phyloP scores from a whole-genome alignment of 2,888 invertebrate species.

The Pterostichus madidus region DNA sequence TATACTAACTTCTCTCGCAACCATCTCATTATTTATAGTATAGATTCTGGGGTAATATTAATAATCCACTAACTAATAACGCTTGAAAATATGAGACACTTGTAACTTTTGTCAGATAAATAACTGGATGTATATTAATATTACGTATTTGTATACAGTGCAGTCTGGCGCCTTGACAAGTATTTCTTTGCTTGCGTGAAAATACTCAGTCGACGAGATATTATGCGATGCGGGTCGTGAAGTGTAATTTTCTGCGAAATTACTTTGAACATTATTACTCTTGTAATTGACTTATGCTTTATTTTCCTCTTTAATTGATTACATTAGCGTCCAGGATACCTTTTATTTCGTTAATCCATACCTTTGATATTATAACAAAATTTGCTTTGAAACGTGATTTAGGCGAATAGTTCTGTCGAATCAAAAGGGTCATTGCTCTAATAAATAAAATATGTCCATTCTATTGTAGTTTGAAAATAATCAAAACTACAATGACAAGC shows the following conservation, averaged over 20 bases:
- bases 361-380: too few relatives aligned
- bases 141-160: slow-evolving; percentile 47
- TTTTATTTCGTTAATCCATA: background rate
- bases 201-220: slow-evolving; percentile 46
- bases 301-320: slow-evolving; percentile 13
- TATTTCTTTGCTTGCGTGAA: slow-evolving; percentile 53
- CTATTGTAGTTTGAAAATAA: slow-evolving; percentile 47
- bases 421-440: background rate
- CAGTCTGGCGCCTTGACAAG: slow-evolving; percentile 60
- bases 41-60: slow-evolving; percentile 47
- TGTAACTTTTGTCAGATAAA: slow-evolving; percentile 48
- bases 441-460: slow-evolving; percentile 20
- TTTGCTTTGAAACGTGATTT: too few relatives aligned
- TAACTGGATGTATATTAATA: slow-evolving; percentile 50
- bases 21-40: slow-evolving; percentile 54
- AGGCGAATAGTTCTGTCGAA: background rate
- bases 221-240: slow-evolving; percentile 17
- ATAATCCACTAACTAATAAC: slow-evolving; percentile 60
- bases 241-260: slow-evolving; percentile 49
- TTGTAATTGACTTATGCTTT: slow-evolving; percentile 41
- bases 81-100: slow-evolving; percentile 42
- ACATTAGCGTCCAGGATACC: slow-evolving; percentile 3
- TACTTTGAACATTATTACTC: slow-evolving; percentile 48
- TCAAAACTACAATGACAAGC: slow-evolving; percentile 30
- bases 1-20: background rate